Percentiles rank a stretch among this genome's conserved stretches.
phyloP scores from a whole-genome alignment of 2,888 invertebrate species.

The Leuctra nigra region DNA sequence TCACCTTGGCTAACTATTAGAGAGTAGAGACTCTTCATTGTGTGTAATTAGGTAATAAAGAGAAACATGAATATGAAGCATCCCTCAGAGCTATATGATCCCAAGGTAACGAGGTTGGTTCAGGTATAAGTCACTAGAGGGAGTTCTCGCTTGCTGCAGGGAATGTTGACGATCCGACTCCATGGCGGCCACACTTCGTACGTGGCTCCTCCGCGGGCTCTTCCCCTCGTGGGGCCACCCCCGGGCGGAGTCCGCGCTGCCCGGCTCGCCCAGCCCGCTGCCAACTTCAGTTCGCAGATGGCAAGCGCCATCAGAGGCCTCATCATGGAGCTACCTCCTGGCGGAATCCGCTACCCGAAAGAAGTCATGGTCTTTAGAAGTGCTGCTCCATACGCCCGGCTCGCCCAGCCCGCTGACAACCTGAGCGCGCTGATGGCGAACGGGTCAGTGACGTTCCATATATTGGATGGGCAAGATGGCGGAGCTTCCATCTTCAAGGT shows the following conservation, averaged over 20 bases:
- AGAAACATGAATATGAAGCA: too few species aligned
- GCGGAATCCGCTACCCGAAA: slow-evolving; percentile 35
- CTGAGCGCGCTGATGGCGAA: too few species aligned
- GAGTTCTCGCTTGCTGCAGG: slow-evolving; percentile 3
- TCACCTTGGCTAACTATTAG: too few species aligned
- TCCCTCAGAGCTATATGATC: too few species aligned
- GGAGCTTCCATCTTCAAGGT: slow-evolving; percentile 43
- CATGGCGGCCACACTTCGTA: slow-evolving; percentile 7
- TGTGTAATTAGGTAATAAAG: too few species aligned
- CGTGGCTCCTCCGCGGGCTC: neutral
- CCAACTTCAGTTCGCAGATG: neutral
- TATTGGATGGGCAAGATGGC: neutral
- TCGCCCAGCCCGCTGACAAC: slow-evolving; percentile 37
- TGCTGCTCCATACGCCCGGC: slow-evolving; percentile 40
- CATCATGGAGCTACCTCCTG: too few species aligned
- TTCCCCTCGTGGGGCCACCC: neutral
- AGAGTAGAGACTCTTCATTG: too few species aligned
- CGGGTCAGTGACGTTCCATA: too few species aligned
- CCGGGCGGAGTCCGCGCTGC: neutral
- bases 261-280: neutral
- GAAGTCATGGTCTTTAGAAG: slow-evolving; percentile 41
- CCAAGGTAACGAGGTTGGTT: too few species aligned
- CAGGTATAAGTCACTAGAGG: too few species aligned
- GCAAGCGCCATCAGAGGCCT: too few species aligned
- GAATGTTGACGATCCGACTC: slow-evolving; percentile 4